phyloP scores from a whole-genome alignment of 2,888 invertebrate genomes.

The Xestia ashworthii region DNA sequence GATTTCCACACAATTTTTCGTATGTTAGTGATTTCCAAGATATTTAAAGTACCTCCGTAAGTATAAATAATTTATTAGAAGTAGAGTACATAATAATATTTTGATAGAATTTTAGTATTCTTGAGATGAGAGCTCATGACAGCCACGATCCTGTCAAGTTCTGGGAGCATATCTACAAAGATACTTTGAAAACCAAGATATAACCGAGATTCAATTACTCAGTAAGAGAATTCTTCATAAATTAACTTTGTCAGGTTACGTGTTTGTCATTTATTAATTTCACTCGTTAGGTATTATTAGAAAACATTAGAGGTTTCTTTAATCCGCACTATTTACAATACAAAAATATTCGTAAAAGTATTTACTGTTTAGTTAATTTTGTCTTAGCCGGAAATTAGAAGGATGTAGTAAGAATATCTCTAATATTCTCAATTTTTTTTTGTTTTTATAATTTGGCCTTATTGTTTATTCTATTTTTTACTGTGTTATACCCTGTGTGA shows the following conservation, averaged over 20 bases:
- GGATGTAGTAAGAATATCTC: not conserved
- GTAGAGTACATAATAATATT: not conserved
- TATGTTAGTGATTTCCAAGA: not conserved
- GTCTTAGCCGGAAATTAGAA: not conserved
- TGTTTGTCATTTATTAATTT: not conserved
- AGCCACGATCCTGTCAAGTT: not conserved
- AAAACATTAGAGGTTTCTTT: not conserved
- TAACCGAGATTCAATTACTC: conserved; percentile 23
- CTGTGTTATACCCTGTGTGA: too few relatives aligned
- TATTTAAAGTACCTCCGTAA: not conserved
- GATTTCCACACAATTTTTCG: not conserved
- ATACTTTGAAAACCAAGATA: conserved; percentile 11
- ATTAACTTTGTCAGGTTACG: conserved; percentile 32
- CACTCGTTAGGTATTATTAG: not conserved
- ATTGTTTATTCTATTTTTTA: too few relatives aligned
- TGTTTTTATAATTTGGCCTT: too few relatives aligned
- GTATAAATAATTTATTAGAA: not conserved
- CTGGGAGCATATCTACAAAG: not conserved
- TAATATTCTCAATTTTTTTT: too few relatives aligned
- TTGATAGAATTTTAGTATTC: not conserved
- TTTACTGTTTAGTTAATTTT: not conserved
- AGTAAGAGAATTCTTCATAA: conserved; percentile 8
- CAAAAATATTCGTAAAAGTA: not conserved
- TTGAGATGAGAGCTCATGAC: not conserved
- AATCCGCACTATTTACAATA: not conserved